A percentile compares a stretch with the other conserved stretches of the same genome.
These are phyloP conservation scores for Pavo muticus DNA, from an alignment of 2,113 vertebrate genomes.

Conservation along the genomic window DNA sequence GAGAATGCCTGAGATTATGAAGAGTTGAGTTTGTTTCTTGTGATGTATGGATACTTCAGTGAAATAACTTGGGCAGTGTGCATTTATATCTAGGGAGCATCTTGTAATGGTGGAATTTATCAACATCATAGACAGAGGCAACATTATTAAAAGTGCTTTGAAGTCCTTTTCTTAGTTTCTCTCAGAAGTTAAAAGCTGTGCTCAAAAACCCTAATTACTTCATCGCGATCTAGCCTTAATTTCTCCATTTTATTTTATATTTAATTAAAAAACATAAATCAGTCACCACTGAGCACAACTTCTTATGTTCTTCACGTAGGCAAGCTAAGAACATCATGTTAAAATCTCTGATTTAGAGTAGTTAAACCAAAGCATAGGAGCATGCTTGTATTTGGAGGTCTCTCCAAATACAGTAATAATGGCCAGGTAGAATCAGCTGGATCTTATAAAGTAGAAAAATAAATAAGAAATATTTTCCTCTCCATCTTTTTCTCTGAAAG, in stretches of 20 bases:
- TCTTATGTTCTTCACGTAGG: not conserved
- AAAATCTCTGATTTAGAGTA: not conserved
- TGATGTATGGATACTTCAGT: not conserved
- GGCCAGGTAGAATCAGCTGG: not conserved
- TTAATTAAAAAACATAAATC: not conserved
- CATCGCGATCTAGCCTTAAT: not conserved
- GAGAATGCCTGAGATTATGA: not conserved
- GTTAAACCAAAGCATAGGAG: not conserved
- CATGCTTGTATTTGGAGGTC: not conserved
- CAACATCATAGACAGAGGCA: not conserved
- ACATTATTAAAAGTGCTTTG: not conserved
- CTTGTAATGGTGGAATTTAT: not conserved
- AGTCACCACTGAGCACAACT: not conserved
- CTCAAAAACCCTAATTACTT: not conserved
- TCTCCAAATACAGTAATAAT: not conserved
- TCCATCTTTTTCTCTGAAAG: not conserved
- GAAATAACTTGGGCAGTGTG: not conserved
- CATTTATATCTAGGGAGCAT: not conserved
- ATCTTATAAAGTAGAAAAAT: not conserved
- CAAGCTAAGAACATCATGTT: not conserved
- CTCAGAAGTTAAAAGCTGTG: not conserved
- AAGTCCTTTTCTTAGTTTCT: not conserved
- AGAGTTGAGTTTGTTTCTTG: not conserved
- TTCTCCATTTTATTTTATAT: not conserved
- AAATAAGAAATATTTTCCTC: not conserved